Evolutionary conservation across 2,888 invertebrate genomes (phyloP), one percentile per base, ranked within the genome.

Genomic region (Tanytarsus gracilentus): DNA sequence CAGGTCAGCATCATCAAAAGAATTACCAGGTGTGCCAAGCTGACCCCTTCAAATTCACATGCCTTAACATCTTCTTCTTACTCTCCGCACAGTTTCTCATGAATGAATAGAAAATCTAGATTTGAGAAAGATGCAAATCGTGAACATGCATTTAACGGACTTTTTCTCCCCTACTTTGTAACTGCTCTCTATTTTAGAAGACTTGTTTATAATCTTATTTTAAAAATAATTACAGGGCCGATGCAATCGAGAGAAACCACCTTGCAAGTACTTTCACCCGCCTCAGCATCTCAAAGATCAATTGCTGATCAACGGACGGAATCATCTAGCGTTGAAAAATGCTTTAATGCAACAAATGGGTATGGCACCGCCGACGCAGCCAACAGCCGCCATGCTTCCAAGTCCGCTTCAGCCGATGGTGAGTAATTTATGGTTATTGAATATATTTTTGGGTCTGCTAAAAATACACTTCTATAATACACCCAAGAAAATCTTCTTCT

Each of bases 181-280:
- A 44, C 44, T 18, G 44, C 44, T n/a, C n/a, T n/a, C n/a, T 44
- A 44, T 44, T 44, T 18, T 44, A 23, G 44, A 44, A 16, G 23
- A 23, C 9, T 23, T 21, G 8, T 23, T 21, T 44, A 44, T 44
- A 23, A 18, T 44, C 23, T 44, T 44, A 18, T 44, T n/a, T n/a
- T n/a, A n/a, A n/a, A 29, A 63, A 64, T 67, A 66, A 66, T 81
- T 80, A 7, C 83, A 99, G 99, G 98, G 98, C 74, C 94, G 98
- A 79, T 99, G 99, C 84, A 98, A 98, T 77, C 86, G 99, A 71
- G 98, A 99, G 79, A 98, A 99, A 76, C 99, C 99, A 66, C 98
- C 98, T 71, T 99, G 99, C 90, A 99, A 99, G 83, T 99, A 99
- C 81, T 96, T 99, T 80, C 99, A 99, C 80, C 99, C 99, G 68